Conservation (phyloP, 2,888 invertebrate species). For the Magallana nippona region DNA sequence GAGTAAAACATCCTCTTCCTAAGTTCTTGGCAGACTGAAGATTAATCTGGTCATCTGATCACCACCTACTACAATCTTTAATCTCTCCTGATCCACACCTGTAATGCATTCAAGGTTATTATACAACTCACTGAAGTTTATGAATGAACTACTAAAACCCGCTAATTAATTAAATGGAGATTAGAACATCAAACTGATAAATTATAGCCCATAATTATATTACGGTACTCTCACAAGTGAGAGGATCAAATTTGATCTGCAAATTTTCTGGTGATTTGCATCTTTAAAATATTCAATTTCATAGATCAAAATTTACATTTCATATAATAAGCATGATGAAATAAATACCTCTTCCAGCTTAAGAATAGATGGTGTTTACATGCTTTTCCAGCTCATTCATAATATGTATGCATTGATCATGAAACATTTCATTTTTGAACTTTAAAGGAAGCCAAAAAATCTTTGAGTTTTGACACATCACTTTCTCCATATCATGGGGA, state of each 20-base stretch:
- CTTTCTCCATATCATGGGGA: slow-evolving; percentile 24
- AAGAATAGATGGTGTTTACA: slow-evolving; percentile 26
- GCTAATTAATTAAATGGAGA: no score
- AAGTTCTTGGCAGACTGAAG: slow-evolving; percentile 39
- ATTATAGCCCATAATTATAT: no score
- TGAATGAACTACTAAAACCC: background rate
- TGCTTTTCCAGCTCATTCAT: slow-evolving; percentile 39
- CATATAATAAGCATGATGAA: background rate
- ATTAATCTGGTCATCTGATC: slow-evolving; percentile 41
- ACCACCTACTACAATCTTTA: slow-evolving; percentile 37
- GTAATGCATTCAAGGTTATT: background rate
- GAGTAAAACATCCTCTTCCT: slow-evolving; percentile 31
- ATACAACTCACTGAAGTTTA: background rate
- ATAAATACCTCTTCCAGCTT: slow-evolving; percentile 37
- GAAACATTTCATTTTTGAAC: slow-evolving; percentile 41
- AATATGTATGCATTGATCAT: slow-evolving; percentile 38
- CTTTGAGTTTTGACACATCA: slow-evolving; percentile 22
- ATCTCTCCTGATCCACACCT: slow-evolving; percentile 38
- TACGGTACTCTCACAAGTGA: no score
- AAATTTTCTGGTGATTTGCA: background rate
- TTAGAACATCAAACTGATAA: no score
- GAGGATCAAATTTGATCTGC: background rate
- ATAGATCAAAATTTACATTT: background rate
- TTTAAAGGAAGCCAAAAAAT: slow-evolving; percentile 26
- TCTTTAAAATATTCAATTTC: background rate